phyloP scores from a whole-genome alignment of 1,140 invertebrate species.

The Leptoteleia sp. region DNA sequence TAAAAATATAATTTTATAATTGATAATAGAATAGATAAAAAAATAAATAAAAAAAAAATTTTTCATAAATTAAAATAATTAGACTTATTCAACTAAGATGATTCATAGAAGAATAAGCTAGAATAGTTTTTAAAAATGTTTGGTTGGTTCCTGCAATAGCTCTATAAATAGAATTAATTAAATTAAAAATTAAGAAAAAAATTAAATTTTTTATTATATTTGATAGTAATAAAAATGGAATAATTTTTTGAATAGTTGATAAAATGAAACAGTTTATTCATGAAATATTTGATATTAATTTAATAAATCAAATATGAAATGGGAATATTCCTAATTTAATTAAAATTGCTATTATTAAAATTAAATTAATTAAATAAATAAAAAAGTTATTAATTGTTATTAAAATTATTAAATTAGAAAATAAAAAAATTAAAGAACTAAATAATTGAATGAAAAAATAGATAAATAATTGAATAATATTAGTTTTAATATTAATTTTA shows the following conservation, averaged over 20 bases:
- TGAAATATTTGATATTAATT: slow-evolving; percentile 35
- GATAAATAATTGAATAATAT: no score
- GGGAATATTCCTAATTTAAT: slow-evolving; percentile 47
- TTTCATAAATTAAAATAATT: slow-evolving; percentile 69
- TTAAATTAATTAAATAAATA: slow-evolving; percentile 8
- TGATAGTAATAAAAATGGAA: no score
- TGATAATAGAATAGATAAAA: slow-evolving; percentile 68
- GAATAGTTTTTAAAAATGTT: slow-evolving; percentile 79
- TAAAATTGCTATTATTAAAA: slow-evolving; percentile 17
- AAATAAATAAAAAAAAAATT: slow-evolving; percentile 82
- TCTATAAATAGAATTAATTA: slow-evolving; percentile 81
- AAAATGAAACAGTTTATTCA: no score
- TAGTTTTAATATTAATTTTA: slow-evolving; percentile 18
- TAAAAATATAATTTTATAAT: slow-evolving; percentile 23
- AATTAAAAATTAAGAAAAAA: slow-evolving; percentile 62
- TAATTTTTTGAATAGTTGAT: no score
- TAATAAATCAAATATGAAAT: slow-evolving; percentile 36
- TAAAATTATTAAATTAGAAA: slow-evolving; percentile 8
- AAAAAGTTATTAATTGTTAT: slow-evolving; percentile 3
- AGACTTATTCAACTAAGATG: slow-evolving; percentile 78
- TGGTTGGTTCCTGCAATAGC: slow-evolving; percentile 81
- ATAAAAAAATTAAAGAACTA: no score
- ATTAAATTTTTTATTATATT: slow-evolving; percentile 14
- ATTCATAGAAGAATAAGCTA: slow-evolving; percentile 79
- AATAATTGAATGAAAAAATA: no score